Conservation (phyloP, 1,140 invertebrate genomes). For the Pseudobourletiella spinata region DNA sequence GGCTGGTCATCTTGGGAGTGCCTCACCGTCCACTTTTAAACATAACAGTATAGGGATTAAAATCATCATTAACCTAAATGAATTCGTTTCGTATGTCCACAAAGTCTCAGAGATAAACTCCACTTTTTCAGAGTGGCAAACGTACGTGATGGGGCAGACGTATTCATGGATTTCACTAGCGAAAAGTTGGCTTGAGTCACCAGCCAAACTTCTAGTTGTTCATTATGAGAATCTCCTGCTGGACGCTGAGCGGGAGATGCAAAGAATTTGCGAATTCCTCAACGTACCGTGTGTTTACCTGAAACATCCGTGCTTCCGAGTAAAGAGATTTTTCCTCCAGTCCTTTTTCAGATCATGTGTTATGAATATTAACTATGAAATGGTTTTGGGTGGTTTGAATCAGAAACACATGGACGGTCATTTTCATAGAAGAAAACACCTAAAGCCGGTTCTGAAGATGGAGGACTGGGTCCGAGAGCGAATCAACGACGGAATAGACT, state of each 20-base stretch:
- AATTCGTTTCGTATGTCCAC: too few species aligned
- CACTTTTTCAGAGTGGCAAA: conserved; percentile 37
- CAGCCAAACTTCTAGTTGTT: conserved; percentile 28
- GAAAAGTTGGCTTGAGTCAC: conserved; percentile 36
- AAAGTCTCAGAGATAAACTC: too few species aligned
- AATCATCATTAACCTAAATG: too few species aligned
- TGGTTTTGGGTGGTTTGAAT: too few species aligned
- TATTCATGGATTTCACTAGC: conserved; percentile 36
- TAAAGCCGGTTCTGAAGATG: neutral
- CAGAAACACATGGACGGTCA: conserved; percentile 26
- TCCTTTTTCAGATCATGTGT: too few species aligned
- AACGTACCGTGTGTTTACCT: conserved; percentile 20
- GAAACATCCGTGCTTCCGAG: conserved; percentile 33
- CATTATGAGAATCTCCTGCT: conserved; percentile 37
- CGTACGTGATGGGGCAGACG: conserved; percentile 35
- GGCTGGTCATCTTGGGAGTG: conserved; percentile 37
- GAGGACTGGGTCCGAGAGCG: conserved; percentile 8
- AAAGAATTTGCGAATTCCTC: conserved; percentile 34
- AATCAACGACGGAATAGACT: conserved; percentile 22
- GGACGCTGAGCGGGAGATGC: conserved; percentile 24
- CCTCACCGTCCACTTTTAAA: conserved; percentile 10
- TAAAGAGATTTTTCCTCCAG: too few species aligned
- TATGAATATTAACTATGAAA: too few species aligned
- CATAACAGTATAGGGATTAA: neutral
- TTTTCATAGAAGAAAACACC: conserved; percentile 15